Conservation (phyloP, 1,140 invertebrate species). For the Tenebrio molitor region DNA sequence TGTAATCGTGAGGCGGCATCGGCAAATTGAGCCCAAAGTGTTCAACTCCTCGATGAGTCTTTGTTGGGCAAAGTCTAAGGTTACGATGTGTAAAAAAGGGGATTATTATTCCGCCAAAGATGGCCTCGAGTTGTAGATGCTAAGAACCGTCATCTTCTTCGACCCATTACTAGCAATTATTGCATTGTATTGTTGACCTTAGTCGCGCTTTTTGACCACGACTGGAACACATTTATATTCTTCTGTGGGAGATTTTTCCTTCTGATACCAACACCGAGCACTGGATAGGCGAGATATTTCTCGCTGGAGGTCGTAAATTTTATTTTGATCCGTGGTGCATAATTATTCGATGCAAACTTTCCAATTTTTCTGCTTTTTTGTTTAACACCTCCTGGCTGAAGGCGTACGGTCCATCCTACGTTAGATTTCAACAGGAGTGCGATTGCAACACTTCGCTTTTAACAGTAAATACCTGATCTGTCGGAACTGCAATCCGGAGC, state of each 20-base stretch:
- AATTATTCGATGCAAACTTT: not conserved
- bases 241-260: not conserved
- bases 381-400: not conserved
- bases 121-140: constrained; percentile 41
- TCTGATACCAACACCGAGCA: not conserved
- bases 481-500: too few relatives aligned
- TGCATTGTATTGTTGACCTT: constrained; percentile 29
- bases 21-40: constrained; percentile 29
- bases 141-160: constrained; percentile 31
- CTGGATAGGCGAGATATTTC: not conserved
- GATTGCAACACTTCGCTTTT: too few relatives aligned
- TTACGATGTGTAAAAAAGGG: constrained; percentile 6
- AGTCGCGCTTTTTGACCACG: constrained; percentile 22
- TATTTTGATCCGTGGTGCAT: not conserved
- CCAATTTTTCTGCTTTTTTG: not conserved
- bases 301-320: not conserved
- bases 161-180: constrained; percentile 18
- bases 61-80: constrained; percentile 19
- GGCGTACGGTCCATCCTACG: too few relatives aligned
- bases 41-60: too few relatives aligned
- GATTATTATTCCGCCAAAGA: constrained; percentile 29
- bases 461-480: too few relatives aligned
- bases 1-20: constrained; percentile 27
- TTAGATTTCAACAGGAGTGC: too few relatives aligned
- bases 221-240: not conserved